Percentiles rank a stretch among this genome's conserved stretches.
phyloP scores from a whole-genome alignment of 2,797 vertebrate species.

The Acanthiza pusilla region DNA sequence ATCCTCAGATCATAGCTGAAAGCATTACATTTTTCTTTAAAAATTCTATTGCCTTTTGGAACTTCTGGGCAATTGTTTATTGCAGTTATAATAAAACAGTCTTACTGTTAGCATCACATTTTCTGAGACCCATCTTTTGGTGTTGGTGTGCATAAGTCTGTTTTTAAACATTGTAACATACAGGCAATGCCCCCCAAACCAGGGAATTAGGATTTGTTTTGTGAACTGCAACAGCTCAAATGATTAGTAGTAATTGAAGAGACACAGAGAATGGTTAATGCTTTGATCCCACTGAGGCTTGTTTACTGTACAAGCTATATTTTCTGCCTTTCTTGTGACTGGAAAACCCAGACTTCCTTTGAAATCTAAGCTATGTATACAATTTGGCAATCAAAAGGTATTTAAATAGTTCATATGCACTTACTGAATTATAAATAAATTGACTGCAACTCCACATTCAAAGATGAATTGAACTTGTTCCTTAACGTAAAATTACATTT shows the following conservation, averaged over 20 bases:
- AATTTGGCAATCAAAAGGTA: not conserved
- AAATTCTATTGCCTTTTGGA: not conserved
- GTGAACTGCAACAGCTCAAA: constrained; percentile 16
- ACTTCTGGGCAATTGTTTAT: not conserved
- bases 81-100: not conserved
- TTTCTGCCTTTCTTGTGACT: constrained; percentile 37
- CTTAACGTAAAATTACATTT: constrained; percentile 6
- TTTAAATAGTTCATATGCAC: not conserved
- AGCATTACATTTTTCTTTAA: not conserved
- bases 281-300: constrained; percentile 18
- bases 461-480: not conserved
- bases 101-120: not conserved
- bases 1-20: not conserved
- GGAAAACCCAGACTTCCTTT: constrained; percentile 13
- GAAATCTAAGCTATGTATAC: not conserved
- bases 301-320: not conserved
- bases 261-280: not conserved
- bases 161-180: not conserved
- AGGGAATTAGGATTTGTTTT: not conserved
- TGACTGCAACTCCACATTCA: not conserved
- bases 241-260: constrained; percentile 18
- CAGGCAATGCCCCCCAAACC: constrained; percentile 9
- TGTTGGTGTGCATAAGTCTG: not conserved
- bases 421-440: constrained; percentile 9
- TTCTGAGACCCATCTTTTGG: not conserved